Conservation (phyloP, 2,888 invertebrate genomes). For the Fragum fragum region DNA sequence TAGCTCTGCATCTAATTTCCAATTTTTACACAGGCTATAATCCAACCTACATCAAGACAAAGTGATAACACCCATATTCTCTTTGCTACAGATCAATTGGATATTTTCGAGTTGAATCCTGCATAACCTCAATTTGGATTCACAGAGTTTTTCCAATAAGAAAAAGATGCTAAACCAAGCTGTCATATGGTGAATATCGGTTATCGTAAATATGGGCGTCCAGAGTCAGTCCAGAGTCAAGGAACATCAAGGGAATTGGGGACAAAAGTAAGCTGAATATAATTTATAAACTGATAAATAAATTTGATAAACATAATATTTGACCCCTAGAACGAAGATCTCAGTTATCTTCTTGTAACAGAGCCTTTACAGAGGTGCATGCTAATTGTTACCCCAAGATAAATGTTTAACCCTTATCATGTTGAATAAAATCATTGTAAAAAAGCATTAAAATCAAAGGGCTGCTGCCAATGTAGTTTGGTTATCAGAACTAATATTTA, state of each 20-base stretch:
- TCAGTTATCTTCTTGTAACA: too few species aligned
- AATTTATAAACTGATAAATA: too few species aligned
- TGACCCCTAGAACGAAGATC: too few species aligned
- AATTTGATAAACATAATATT: too few species aligned
- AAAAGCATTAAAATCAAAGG: too few species aligned
- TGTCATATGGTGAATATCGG: conserved; percentile 4
- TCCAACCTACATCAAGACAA: conserved; percentile 1
- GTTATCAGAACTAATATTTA: too few species aligned
- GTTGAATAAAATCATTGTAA: too few species aligned
- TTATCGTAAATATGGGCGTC: background rate
- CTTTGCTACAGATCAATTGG: background rate
- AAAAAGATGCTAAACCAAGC: conserved; percentile 4
- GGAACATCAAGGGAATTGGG: background rate
- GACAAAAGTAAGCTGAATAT: too few species aligned
- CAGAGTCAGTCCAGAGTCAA: background rate
- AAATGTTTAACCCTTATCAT: too few species aligned
- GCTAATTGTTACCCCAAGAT: too few species aligned
- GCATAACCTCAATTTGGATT: conserved; percentile 12
- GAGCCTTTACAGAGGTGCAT: too few species aligned
- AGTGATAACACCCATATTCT: conserved; percentile 19
- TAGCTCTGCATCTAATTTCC: background rate
- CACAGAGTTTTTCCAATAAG: conserved; percentile 29
- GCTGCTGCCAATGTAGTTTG: too few species aligned
- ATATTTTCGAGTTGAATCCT: conserved; percentile 4
- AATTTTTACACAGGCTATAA: background rate